Evolutionary conservation across 2,888 invertebrate species (phyloP), one percentile per base, ranked within the genome.

Genomic region (Lasioglossum lativentre): DNA sequence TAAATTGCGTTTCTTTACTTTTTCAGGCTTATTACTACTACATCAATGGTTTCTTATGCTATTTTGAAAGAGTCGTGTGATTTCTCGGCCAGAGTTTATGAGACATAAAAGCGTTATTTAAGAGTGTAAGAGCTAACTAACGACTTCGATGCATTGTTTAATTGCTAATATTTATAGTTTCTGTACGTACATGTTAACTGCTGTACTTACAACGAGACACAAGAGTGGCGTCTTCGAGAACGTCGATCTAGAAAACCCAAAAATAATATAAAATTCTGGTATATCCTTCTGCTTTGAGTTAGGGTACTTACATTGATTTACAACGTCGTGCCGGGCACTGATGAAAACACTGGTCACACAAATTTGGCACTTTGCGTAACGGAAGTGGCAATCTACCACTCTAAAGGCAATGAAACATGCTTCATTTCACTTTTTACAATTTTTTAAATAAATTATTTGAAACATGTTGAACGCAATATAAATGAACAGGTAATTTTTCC

Each of bases 301-400:
- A 34, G 30, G 59, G 71, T 84, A 84, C 84, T 85, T 85, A 84
- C 84, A 38, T 23, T 34, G 27, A 12, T 12, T 40, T 19, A 40
- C 6, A 56, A 23, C 16, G 16, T 27, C 63, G 30, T 12, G 4
- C 2, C 19, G 14, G 47, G 19, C n/a, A 27, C 42, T 42, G 30
- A 52, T 45, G 42, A 14, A 30, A 38, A 38, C 68, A 59, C 70
- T 63, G 2, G 16, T 12, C 16, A 23, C 42, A 71, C 47, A 14
- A 8, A 56, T 14, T 27, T 10, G 3, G 27, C 77, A 52, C 52
- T 68, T 52, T 27, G n/a, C 8, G 27, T 19, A 27, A 52, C 40
- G 47, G 27, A 70, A 27, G 66, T 76, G 16, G n/a, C 23, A 30
- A 45, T 30, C 19, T 52, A n/a, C 19, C 34, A 27, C 27, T 27